Evolutionary conservation across 2,797 vertebrate genomes (phyloP).

Genomic region (Ataeniobius toweri): DNA sequence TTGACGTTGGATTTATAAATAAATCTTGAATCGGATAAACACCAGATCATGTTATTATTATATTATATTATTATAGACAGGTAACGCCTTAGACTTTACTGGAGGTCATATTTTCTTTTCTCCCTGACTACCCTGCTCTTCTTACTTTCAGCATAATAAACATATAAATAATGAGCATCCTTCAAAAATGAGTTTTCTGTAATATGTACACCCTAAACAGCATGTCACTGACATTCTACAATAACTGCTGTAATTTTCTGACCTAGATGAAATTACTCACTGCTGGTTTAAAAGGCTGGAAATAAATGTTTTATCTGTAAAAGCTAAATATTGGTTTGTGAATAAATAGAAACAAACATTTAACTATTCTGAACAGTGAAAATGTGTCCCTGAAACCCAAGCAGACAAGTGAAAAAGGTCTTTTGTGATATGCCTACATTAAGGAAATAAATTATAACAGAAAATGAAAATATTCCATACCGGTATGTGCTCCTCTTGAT

Average conservation of each 20-base stretch:
- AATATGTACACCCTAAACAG: not conserved
- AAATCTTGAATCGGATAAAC: not conserved
- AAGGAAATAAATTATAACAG: not conserved
- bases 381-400: not conserved
- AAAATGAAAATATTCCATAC: not conserved
- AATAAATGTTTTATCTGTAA: not conserved
- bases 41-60: not conserved
- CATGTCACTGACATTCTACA: not conserved
- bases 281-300: not conserved
- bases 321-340: not conserved
- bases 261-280: not conserved
- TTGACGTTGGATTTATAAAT: not conserved
- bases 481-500: conserved; percentile 8
- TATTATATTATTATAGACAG: not conserved
- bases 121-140: not conserved
- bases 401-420: not conserved
- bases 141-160: not conserved
- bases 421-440: not conserved
- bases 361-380: not conserved
- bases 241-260: not conserved
- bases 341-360: not conserved
- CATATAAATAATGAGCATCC: not conserved
- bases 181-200: not conserved
- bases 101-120: not conserved
- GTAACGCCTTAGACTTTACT: not conserved